Base-by-base conservation (phyloP, 2,113 vertebrate species). In the Nerophis ophidion region DNA sequence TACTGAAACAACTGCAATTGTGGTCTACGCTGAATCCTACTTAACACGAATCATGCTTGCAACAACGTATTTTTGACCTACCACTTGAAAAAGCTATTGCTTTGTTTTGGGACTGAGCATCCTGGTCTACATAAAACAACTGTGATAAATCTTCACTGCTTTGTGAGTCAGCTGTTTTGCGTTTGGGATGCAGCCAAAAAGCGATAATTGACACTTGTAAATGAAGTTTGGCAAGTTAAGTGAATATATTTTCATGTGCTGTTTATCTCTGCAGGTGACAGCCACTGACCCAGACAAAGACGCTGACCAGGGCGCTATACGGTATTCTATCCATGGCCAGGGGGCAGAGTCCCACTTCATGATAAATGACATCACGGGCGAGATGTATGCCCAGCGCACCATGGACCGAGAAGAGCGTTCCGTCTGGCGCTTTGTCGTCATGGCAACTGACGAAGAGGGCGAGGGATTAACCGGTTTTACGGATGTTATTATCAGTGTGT, bases 381-480 rank as follows among this genome's bases (percentile, higher is more conserved):
- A 90, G 80, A 90, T 95, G 85, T 95, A 92, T 26, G 88, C 91
- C 5, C 91, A 92, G 82, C 90, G 90, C 80, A 87, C 82, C 13
- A 65, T 95, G 77, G 91, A 95, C 66, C 88, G 93, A 48, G 93
- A 96, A 47, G 90, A 93, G 46, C 87, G 91, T 15, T 90, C 92
- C 0, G 87, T 93, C 13, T 95, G 93, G 93, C 91, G 92, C 34
- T 95, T 94, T 71, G 92, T 95, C n/a, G 91, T 93, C 8, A 75
- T 95, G 89, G 93, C 93, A 17, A 95, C 93, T 0, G 94, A 96
- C 35, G 93, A 95, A 64, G 90, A 86, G 19, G 94, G 93, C 57
- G 93, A 93, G 66, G 93, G 93, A 42, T 91, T 95, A 0, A 95
- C 92, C 0, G 94, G 94, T 16, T 96, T 96, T 72, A 93, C 93